phyloP scores from a whole-genome alignment of 1,140 invertebrate species.

The Rhizoglyphus robini region DNA sequence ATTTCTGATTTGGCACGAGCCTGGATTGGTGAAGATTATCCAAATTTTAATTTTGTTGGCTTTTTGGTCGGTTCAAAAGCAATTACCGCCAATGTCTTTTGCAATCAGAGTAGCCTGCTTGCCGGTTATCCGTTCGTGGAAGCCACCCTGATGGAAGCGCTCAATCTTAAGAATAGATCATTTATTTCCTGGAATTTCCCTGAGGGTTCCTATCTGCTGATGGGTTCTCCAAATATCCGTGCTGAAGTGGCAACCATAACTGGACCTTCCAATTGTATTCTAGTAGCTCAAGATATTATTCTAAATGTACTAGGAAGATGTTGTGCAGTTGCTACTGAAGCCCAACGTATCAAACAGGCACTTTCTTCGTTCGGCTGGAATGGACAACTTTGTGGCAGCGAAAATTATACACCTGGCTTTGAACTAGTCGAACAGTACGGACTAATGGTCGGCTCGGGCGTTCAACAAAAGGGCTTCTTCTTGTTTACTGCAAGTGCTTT shows the following conservation, averaged over 20 bases:
- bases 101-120: conserved; percentile 34
- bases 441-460: conserved; percentile 36
- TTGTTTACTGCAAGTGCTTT: too few relatives aligned
- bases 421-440: conserved; percentile 40
- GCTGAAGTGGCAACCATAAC: conserved; percentile 30
- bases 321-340: conserved; percentile 37
- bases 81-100: conserved; percentile 32
- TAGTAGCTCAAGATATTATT: conserved; percentile 36
- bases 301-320: conserved; percentile 35
- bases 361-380: conserved; percentile 30
- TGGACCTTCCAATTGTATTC: conserved; percentile 33
- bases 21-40: conserved; percentile 24
- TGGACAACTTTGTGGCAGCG: conserved; percentile 36
- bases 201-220: conserved; percentile 30
- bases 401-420: conserved; percentile 41
- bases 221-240: neutral
- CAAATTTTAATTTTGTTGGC: conserved; percentile 23
- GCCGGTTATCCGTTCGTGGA: conserved; percentile 38
- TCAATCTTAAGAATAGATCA: too few relatives aligned
- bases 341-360: conserved; percentile 18
- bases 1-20: conserved; percentile 19
- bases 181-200: conserved; percentile 33
- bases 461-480: too few relatives aligned
- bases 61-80: conserved; percentile 27
- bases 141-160: conserved; percentile 35